These are phyloP conservation scores for Kradibia gibbosae DNA, from an alignment of 1,140 invertebrate species.

Conservation along the genomic window DNA sequence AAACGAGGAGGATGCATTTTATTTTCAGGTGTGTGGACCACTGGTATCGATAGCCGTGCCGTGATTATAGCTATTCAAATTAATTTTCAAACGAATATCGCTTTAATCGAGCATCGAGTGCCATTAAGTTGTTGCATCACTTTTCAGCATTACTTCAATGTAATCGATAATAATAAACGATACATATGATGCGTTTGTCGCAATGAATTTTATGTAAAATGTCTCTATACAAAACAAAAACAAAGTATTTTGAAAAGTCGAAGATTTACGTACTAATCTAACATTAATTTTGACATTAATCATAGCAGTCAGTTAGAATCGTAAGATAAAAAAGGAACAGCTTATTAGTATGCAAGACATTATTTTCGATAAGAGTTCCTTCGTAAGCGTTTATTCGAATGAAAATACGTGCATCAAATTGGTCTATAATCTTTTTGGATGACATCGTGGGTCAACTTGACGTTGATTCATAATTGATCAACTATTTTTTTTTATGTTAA, in stretches of 20 bases:
- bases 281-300: constrained; percentile 2
- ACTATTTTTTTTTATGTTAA: too few relatives aligned
- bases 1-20: too few relatives aligned
- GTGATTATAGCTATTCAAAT: too few relatives aligned
- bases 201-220: background rate
- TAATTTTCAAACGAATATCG: background rate
- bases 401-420: background rate
- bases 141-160: background rate
- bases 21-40: too few relatives aligned
- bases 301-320: background rate
- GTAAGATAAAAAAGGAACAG: background rate
- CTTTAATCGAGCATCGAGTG: background rate
- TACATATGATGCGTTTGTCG: background rate
- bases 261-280: background rate
- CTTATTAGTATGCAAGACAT: background rate
- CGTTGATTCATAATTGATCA: background rate
- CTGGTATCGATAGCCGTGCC: too few relatives aligned
- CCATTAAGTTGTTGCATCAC: background rate
- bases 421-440: background rate
- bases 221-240: background rate
- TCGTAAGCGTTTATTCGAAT: background rate
- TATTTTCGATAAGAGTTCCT: background rate
- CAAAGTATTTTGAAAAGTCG: background rate
- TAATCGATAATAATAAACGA: background rate
- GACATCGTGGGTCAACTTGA: background rate